Conservation (phyloP, 2,113 vertebrate genomes). For the Nerophis lumbriciformis region DNA sequence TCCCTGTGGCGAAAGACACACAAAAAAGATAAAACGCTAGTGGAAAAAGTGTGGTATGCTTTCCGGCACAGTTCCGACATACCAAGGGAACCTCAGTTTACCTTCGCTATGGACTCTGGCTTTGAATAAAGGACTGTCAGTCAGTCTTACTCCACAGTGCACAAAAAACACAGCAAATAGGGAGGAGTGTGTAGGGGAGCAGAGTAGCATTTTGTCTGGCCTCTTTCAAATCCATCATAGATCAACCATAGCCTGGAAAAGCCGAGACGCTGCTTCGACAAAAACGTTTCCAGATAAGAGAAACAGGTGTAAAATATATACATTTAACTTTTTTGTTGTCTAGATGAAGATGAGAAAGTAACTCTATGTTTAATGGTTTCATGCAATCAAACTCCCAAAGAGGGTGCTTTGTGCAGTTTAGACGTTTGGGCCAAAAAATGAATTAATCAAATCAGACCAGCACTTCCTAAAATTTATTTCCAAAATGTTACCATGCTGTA, state of each 20-base stretch:
- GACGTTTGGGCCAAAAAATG: no score
- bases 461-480: no score
- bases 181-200: conserved; percentile 8
- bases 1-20: no score
- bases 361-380: no score
- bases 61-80: conserved; percentile 39
- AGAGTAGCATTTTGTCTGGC: conserved; percentile 11
- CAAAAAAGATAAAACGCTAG: no score
- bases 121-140: conserved; percentile 52
- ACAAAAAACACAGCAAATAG: conserved; percentile 3
- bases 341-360: no score
- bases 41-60: conserved; percentile 8
- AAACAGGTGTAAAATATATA: not conserved
- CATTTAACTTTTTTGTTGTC: no score
- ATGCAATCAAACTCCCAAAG: no score
- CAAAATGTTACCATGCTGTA: no score
- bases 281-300: conserved; percentile 14
- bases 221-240: conserved; percentile 31
- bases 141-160: conserved; percentile 29
- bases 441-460: no score
- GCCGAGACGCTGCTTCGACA: conserved; percentile 35
- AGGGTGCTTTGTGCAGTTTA: no score
- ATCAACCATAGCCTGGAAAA: conserved; percentile 12
- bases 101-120: conserved; percentile 34
- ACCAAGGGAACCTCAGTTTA: conserved; percentile 45